Conservation (phyloP, 2,888 invertebrate species). For the Mythimna loreyi region DNA sequence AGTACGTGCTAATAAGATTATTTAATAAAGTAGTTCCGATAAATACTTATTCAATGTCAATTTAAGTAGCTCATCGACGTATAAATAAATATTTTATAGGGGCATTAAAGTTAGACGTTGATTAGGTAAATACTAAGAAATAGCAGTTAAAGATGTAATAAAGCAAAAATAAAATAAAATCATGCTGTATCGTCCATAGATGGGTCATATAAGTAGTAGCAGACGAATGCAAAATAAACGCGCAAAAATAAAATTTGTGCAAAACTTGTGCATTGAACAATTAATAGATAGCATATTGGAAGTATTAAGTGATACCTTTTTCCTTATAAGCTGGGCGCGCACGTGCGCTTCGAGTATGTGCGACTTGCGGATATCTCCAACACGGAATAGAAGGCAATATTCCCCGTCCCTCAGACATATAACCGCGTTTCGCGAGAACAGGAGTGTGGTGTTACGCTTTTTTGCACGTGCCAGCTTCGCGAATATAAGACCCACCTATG, state of each 20-base stretch:
- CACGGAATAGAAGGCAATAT: conserved; percentile 97
- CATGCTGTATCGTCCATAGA: conserved; percentile 78
- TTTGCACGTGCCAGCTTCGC: conserved; percentile 98
- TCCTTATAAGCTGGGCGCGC: conserved; percentile 97
- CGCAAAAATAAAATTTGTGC: conserved; percentile 49
- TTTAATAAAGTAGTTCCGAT: conserved; percentile 22
- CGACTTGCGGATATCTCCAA: conserved; percentile 98
- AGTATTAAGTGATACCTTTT: conserved; percentile 92
- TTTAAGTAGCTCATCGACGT: conserved; percentile 27
- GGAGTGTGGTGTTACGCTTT: conserved; percentile 98
- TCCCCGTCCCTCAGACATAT: conserved; percentile 98
- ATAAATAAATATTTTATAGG: conserved; percentile 22
- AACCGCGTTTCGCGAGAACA: conserved; percentile 98
- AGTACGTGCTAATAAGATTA: conserved; percentile 29
- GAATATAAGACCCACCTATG: conserved; percentile 91
- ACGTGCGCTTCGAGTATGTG: conserved; percentile 99
- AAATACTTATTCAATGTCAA: conserved; percentile 34
- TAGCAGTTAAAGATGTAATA: conserved; percentile 34
- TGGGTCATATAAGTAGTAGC: conserved; percentile 78
- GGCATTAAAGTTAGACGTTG: conserved; percentile 7
- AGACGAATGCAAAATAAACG: conserved; percentile 61
- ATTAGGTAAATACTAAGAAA: conserved; percentile 7
- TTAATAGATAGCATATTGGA: conserved; percentile 64
- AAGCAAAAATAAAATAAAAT: conserved; percentile 60
- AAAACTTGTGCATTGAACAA: conserved; percentile 61